A percentile compares a stretch with the other conserved stretches of the same genome.
Evolutionary conservation across 2,888 invertebrate genomes (phyloP).

Genomic region (Palloptera scutellata): DNA sequence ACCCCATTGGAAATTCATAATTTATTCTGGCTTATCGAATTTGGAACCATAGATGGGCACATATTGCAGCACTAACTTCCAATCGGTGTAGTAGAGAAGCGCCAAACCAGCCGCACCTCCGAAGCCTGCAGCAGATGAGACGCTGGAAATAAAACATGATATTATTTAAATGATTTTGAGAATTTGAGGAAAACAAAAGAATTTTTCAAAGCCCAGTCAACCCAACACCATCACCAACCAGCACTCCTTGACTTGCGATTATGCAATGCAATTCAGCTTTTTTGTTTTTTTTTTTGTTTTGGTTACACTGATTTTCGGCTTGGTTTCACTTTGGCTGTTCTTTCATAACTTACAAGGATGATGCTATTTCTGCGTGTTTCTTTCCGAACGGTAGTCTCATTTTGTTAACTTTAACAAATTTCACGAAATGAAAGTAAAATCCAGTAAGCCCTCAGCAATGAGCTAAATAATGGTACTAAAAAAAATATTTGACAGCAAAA

Average conservation of each 20-base stretch:
- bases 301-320: background rate
- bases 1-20: too few relatives aligned
- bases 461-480: background rate
- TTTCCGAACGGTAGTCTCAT: conserved; percentile 67
- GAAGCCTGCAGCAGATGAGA: conserved; percentile 71
- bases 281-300: background rate
- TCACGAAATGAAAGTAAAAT: background rate
- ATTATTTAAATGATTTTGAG: background rate
- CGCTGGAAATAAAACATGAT: conserved; percentile 61
- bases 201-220: background rate
- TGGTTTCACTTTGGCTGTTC: background rate
- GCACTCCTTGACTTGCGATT: conserved; percentile 36
- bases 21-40: conserved; percentile 67
- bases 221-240: background rate
- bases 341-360: conserved; percentile 61
- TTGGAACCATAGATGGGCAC: conserved; percentile 81
- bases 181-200: conserved; percentile 6
- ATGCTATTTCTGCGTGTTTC: conserved; percentile 70
- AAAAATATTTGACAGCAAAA: conserved; percentile 3
- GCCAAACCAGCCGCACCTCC: conserved; percentile 72
- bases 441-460: background rate
- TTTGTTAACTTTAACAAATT: conserved; percentile 36
- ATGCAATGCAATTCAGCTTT: conserved; percentile 47
- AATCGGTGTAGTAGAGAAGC: conserved; percentile 79
- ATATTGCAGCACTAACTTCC: conserved; percentile 76